Evolutionary conservation across 2,797 vertebrate species (phyloP).

Genomic region (Cirrhinus mrigala): DNA sequence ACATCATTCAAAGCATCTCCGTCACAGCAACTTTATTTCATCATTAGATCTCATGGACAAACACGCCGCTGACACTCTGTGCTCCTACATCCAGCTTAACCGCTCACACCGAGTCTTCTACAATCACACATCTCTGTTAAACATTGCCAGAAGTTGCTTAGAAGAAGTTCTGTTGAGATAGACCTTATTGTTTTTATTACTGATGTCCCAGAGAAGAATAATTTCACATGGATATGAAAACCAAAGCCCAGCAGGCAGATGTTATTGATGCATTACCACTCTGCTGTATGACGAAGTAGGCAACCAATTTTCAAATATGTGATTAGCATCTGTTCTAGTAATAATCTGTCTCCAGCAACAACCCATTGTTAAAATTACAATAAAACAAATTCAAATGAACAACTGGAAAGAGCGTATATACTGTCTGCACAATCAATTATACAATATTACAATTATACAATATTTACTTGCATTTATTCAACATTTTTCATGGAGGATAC

Average conservation of each 20-base stretch:
- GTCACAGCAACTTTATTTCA: constrained; percentile 55
- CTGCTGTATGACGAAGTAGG: neutral
- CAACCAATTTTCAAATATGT: neutral
- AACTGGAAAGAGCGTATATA: neutral
- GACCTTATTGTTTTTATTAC: neutral
- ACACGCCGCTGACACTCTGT: constrained; percentile 15
- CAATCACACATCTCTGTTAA: constrained; percentile 14
- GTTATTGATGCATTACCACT: neutral
- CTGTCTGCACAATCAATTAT: neutral
- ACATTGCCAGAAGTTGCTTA: neutral
- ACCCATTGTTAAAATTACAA: neutral
- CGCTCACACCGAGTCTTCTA: neutral
- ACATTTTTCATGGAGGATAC: neutral
- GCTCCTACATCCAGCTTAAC: neutral
- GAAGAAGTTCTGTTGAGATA: neutral
- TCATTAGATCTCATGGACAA: constrained; percentile 46
- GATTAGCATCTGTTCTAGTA: neutral
- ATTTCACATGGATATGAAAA: neutral
- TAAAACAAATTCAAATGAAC: neutral
- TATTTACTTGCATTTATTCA: neutral
- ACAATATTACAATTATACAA: neutral
- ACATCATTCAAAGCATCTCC: constrained; percentile 40
- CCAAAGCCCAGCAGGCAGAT: neutral
- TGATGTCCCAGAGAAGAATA: neutral
- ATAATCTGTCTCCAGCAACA: neutral